These are phyloP conservation scores for Eurytoma californica DNA, from an alignment of 2,888 invertebrate genomes.

Conservation along the genomic window DNA sequence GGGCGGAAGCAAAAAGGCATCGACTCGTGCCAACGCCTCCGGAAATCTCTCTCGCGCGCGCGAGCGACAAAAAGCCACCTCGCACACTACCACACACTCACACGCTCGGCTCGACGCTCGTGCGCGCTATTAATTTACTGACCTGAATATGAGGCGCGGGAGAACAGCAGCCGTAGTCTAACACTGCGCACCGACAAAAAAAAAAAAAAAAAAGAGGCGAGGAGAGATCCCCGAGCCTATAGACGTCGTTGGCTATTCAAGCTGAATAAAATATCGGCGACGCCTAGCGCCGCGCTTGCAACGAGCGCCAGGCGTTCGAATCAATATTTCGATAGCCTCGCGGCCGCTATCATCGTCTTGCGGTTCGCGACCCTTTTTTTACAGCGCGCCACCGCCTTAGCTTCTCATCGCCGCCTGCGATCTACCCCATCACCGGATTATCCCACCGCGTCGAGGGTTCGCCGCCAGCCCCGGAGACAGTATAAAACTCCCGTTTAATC, in stretches of 20 bases:
- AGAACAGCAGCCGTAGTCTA: neutral
- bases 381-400: too few species aligned
- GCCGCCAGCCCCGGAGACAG: too few species aligned
- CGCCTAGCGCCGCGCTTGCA: neutral
- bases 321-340: constrained; percentile 39
- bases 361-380: neutral
- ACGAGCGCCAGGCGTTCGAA: constrained; percentile 1
- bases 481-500: too few species aligned
- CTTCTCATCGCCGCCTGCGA: too few species aligned
- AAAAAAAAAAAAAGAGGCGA: neutral
- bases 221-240: constrained; percentile 7
- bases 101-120: neutral
- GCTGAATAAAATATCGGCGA: constrained; percentile 42
- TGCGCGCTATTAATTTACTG: constrained; percentile 51
- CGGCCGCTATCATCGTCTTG: constrained; percentile 13
- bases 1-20: neutral
- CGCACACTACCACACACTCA: neutral
- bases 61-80: constrained; percentile 15
- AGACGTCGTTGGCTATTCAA: constrained; percentile 16
- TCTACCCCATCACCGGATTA: too few species aligned
- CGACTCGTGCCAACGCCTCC: constrained; percentile 21
- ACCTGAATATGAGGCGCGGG: constrained; percentile 40
- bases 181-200: neutral
- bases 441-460: too few species aligned
- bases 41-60: constrained; percentile 29